phyloP scores from a whole-genome alignment of 1,140 invertebrate species.

The Euwallacea similis region DNA sequence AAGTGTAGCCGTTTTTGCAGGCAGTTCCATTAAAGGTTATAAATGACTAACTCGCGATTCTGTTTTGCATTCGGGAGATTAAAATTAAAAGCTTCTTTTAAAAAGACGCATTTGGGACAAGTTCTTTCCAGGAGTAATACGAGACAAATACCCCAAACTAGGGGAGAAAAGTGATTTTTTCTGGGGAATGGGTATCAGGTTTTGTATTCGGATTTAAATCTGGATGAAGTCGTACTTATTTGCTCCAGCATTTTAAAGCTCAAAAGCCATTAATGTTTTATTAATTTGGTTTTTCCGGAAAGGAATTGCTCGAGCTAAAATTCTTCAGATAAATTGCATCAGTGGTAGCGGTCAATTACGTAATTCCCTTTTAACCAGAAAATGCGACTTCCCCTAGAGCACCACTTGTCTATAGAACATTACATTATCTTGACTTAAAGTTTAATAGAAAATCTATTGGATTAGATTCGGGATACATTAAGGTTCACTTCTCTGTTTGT shows the following conservation, averaged over 20 bases:
- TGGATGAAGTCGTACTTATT: conserved; percentile 19
- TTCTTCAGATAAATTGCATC: too few relatives aligned
- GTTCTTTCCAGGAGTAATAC: conserved; percentile 30
- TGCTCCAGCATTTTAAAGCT: background rate
- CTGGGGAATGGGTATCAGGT: conserved; percentile 23
- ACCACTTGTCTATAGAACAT: too few relatives aligned
- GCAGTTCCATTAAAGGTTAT: conserved; percentile 43
- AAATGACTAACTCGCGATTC: conserved; percentile 42
- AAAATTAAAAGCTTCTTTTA: conserved; percentile 40
- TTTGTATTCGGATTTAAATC: conserved; percentile 34
- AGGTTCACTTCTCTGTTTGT: conserved; percentile 1
- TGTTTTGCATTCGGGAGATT: conserved; percentile 39
- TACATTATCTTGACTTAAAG: background rate
- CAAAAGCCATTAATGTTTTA: conserved; percentile 13
- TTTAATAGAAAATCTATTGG: conserved; percentile 4
- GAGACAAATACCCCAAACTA: conserved; percentile 33
- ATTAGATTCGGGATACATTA: background rate
- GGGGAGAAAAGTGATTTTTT: conserved; percentile 14
- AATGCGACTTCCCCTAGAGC: too few relatives aligned
- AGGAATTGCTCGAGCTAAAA: background rate
- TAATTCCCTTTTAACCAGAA: too few relatives aligned
- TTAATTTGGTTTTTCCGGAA: conserved; percentile 2
- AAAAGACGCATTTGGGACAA: conserved; percentile 35
- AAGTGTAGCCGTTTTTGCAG: conserved; percentile 18
- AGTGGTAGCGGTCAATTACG: too few relatives aligned